A percentile compares a stretch with the other conserved stretches of the same genome.
phyloP scores from a whole-genome alignment of 37 sponge, comb jelly and placozoan genomes.

The Aphrocallistes beatrix region DNA sequence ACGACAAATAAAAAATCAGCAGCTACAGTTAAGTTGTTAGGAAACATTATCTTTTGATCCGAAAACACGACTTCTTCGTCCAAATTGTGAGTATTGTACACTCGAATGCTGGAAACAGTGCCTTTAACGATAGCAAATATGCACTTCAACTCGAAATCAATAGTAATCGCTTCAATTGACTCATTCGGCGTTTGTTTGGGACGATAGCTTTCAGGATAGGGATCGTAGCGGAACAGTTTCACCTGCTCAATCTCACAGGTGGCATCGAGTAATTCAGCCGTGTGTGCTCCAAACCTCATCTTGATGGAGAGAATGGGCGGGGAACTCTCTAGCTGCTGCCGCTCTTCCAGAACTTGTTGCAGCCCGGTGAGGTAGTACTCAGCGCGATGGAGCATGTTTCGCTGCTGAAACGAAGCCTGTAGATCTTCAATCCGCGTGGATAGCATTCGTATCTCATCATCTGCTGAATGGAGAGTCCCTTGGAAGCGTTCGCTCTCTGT shows the following conservation, averaged over 20 bases:
- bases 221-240: neutral
- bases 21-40: neutral
- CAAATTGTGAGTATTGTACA: neutral
- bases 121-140: slow-evolving; percentile 5
- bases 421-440: neutral
- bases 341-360: neutral
- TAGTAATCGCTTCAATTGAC: neutral
- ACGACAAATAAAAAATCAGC: neutral
- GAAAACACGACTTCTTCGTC: neutral
- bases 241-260: neutral
- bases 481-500: neutral
- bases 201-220: neutral
- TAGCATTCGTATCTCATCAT: neutral
- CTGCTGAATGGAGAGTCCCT: neutral
- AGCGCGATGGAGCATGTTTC: neutral
- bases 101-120: neutral
- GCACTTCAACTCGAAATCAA: neutral
- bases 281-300: neutral
- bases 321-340: neutral
- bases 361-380: neutral
- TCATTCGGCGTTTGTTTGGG: neutral
- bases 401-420: neutral
- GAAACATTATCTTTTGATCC: neutral
- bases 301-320: neutral
- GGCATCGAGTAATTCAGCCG: neutral